phyloP scores from a whole-genome alignment of 2,113 vertebrate genomes.

The Amphilophus citrinellus region DNA sequence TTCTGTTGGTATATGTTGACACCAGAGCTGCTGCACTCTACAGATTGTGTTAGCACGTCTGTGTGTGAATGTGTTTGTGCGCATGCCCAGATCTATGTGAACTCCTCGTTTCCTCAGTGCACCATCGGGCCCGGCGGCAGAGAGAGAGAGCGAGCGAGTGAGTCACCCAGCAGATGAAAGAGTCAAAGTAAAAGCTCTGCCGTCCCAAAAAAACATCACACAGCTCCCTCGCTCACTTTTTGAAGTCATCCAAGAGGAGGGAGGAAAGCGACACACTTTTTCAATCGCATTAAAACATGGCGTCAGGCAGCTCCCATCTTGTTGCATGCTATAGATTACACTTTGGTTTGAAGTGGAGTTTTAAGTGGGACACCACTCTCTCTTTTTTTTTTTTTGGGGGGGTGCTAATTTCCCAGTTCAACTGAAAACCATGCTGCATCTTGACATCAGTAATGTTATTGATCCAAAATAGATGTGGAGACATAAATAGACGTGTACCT shows the following conservation, averaged over 20 bases:
- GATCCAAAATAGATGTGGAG: constrained; percentile 48
- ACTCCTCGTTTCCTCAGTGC: constrained; percentile 63
- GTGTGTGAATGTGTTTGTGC: constrained; percentile 5
- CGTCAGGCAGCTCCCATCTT: constrained; percentile 76
- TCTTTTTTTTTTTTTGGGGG: not conserved
- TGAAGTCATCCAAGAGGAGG: constrained; percentile 77
- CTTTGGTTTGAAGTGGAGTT: constrained; percentile 76
- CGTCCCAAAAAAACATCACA: constrained; percentile 79
- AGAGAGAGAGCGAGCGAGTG: constrained; percentile 55
- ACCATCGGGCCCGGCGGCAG: constrained; percentile 69
- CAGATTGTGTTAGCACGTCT: constrained; percentile 19
- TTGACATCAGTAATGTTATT: constrained; percentile 49
- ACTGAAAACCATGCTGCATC: constrained; percentile 42
- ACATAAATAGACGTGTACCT: constrained; percentile 35
- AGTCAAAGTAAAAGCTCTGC: constrained; percentile 76
- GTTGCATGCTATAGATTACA: constrained; percentile 75
- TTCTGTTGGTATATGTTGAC: constrained; percentile 32
- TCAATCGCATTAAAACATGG: constrained; percentile 80
- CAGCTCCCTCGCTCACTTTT: constrained; percentile 74
- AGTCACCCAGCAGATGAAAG: constrained; percentile 81
- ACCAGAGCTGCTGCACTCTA: constrained; percentile 17
- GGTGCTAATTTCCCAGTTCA: constrained; percentile 46
- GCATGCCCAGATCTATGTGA: constrained; percentile 55
- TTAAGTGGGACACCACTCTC: constrained; percentile 73
- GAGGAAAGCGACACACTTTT: constrained; percentile 78